Evolutionary conservation across 1,140 invertebrate genomes (phyloP).

Genomic region (Nebria ingens): DNA sequence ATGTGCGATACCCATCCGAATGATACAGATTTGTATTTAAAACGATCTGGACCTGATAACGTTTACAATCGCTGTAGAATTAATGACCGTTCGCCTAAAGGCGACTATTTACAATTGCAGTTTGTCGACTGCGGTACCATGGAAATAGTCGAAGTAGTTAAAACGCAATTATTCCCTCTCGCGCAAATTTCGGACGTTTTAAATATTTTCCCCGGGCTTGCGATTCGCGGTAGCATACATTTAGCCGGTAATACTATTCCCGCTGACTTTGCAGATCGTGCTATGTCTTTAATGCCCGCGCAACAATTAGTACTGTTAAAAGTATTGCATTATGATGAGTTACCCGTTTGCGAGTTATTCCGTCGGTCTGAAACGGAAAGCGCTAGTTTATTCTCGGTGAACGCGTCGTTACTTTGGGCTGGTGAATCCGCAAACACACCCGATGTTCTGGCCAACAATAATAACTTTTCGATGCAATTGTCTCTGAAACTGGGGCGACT

Average conservation of each 20-base stretch:
- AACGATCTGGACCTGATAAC: constrained; percentile 18
- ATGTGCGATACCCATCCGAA: not conserved
- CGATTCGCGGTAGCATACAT: not conserved
- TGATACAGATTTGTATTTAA: not conserved
- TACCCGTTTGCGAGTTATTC: not conserved
- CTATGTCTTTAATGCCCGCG: not conserved
- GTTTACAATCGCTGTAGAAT: constrained; percentile 31
- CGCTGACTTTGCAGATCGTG: not conserved
- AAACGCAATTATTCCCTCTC: not conserved
- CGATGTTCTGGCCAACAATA: too few relatives aligned
- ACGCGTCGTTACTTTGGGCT: not conserved
- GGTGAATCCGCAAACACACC: too few relatives aligned
- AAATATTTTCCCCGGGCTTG: not conserved
- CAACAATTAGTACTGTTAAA: not conserved
- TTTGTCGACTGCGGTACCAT: constrained; percentile 38
- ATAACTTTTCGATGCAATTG: too few relatives aligned
- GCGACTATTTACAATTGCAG: constrained; percentile 28
- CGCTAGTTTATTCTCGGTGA: not conserved
- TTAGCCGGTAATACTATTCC: not conserved
- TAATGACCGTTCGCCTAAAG: constrained; percentile 22
- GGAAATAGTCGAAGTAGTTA: constrained; percentile 25
- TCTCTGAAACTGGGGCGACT: too few relatives aligned
- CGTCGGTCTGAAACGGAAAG: not conserved
- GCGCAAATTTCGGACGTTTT: not conserved
- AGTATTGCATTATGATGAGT: not conserved